Percentiles rank a stretch among this genome's conserved stretches.
Evolutionary conservation across 2,797 vertebrate species (phyloP).

Genomic region (Poeciliopsis presidionis): DNA sequence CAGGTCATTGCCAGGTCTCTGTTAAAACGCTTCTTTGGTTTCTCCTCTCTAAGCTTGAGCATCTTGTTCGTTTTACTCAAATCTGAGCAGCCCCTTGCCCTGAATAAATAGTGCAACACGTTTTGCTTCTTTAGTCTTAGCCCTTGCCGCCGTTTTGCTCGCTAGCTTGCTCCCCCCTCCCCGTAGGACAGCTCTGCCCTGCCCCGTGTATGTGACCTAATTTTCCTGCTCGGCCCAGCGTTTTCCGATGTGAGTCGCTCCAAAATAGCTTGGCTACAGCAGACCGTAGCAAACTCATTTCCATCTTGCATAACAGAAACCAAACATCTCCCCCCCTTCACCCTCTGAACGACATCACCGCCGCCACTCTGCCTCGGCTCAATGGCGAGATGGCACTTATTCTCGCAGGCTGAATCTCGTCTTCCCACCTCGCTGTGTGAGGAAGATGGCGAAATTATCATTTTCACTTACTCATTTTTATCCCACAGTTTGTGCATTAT

Average conservation of each 20-base stretch:
- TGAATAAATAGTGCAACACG: slow-evolving; percentile 62
- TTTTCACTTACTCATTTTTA: slow-evolving; percentile 45
- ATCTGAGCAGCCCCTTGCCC: slow-evolving; percentile 50
- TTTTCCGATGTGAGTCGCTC: slow-evolving; percentile 76
- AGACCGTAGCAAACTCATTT: slow-evolving; percentile 81
- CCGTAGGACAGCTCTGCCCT: slow-evolving; percentile 67
- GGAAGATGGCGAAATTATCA: slow-evolving; percentile 52
- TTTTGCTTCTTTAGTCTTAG: slow-evolving; percentile 63
- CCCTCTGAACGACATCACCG: background rate
- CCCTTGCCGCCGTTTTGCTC: slow-evolving; percentile 18
- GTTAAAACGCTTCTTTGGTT: slow-evolving; percentile 47
- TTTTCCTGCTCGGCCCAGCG: slow-evolving; percentile 78
- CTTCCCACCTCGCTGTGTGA: slow-evolving; percentile 51
- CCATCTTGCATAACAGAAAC: slow-evolving; percentile 82
- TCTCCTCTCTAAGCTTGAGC: slow-evolving; percentile 44
- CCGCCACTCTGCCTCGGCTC: slow-evolving; percentile 34
- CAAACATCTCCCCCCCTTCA: slow-evolving; percentile 50
- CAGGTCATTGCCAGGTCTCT: slow-evolving; percentile 61
- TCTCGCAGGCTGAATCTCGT: slow-evolving; percentile 56
- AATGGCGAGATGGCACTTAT: slow-evolving; percentile 60
- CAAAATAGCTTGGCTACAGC: slow-evolving; percentile 82
- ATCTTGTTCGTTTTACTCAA: slow-evolving; percentile 57
- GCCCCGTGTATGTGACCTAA: slow-evolving; percentile 81
- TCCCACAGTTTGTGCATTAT: slow-evolving; percentile 26
- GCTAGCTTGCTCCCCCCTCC: slow-evolving; percentile 1